Evolutionary conservation across 30 jellyfish, hydroid and myxozoan genomes (phyloP).

Genomic region (Aurelia coerulea): DNA sequence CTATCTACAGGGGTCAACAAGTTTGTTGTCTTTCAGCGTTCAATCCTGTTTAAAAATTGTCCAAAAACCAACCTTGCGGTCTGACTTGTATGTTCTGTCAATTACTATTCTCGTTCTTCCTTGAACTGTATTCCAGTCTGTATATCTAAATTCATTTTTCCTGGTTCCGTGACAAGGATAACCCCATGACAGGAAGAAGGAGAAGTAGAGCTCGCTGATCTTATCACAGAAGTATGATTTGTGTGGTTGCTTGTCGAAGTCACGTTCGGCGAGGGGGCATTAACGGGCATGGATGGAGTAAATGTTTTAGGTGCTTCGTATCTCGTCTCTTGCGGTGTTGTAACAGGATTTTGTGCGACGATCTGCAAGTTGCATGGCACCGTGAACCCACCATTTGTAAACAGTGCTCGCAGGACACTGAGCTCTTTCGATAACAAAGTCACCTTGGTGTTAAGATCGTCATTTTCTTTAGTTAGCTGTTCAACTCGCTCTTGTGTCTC

Average conservation of each 20-base stretch:
- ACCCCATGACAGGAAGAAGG: slow-evolving; percentile 76
- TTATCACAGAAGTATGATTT: slow-evolving; percentile 59
- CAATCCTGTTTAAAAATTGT: too few relatives aligned
- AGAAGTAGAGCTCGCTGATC: slow-evolving; percentile 44
- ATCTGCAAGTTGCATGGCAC: slow-evolving; percentile 91
- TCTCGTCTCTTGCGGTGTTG: slow-evolving; percentile 4
- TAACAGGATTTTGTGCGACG: slow-evolving; percentile 68
- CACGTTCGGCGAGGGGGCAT: neutral
- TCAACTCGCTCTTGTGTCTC: slow-evolving; percentile 97
- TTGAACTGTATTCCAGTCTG: slow-evolving; percentile 71
- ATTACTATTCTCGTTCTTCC: slow-evolving; percentile 6
- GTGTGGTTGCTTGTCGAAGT: slow-evolving; percentile 1
- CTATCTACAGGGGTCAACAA: too few relatives aligned
- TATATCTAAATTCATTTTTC: slow-evolving; percentile 59
- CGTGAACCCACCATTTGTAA: slow-evolving; percentile 97
- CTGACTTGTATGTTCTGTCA: too few relatives aligned
- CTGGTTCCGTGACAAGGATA: slow-evolving; percentile 69
- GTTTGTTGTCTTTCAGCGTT: too few relatives aligned
- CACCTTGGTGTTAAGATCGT: slow-evolving; percentile 86
- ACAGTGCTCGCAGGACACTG: slow-evolving; percentile 90
- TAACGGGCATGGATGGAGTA: neutral
- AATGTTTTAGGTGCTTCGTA: neutral
- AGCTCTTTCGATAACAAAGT: slow-evolving; percentile 88
- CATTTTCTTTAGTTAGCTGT: slow-evolving; percentile 90
- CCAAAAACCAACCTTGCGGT: too few relatives aligned